Base-by-base conservation (phyloP, 2,888 invertebrate genomes). In the Amphipyra tragopoginis region DNA sequence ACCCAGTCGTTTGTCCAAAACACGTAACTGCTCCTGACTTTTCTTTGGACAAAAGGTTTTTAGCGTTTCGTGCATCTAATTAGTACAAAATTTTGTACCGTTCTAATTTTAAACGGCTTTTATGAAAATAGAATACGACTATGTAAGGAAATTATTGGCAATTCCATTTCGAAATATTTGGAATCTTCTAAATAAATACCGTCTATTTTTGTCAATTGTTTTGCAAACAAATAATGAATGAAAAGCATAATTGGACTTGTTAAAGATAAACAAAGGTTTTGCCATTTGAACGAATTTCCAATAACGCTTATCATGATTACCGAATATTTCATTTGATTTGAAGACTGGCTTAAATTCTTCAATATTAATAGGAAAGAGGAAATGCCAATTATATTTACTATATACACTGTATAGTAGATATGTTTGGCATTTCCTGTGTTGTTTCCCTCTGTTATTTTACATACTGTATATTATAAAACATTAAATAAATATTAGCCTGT, bases 1-100 rank as follows among this genome's bases (percentile, higher is more conserved):
- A 40, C 40, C 59, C 50, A 43, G 39, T 48, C 45, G 63, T 73
- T 67, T 65, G 26, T 71, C 52, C 49, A 48, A 34, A 50, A 45
- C 65, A 64, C 74, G 62, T 50, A 56, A 61, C 74, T 84, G 80
- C 47, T 55, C 36, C 47, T 75, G 82, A 82, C 78, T 77, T 75
- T 77, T 73, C 70, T 64, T 52, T 54, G 53, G 50, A 65, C 75
- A 72, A 75, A 74, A 55, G 57, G 44, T 48, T 50, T 52, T 50
- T 47, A 54, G n/a, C 51, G 34, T 56, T 58, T 48, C 33, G 56
- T 62, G 66, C 67, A 73, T 48, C 42, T 62, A 71, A 74, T 72
- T 72, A 72, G 48, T 29, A 14, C 14, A 38, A 21, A 38, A 45
- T 57, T 62, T 13, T 50, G 39, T 15, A 13, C 33, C 14, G 15